A percentile compares a stretch with the other conserved stretches of the same genome.
phyloP scores from a whole-genome alignment of 2,888 invertebrate genomes.

The Epicampocera succincta region DNA sequence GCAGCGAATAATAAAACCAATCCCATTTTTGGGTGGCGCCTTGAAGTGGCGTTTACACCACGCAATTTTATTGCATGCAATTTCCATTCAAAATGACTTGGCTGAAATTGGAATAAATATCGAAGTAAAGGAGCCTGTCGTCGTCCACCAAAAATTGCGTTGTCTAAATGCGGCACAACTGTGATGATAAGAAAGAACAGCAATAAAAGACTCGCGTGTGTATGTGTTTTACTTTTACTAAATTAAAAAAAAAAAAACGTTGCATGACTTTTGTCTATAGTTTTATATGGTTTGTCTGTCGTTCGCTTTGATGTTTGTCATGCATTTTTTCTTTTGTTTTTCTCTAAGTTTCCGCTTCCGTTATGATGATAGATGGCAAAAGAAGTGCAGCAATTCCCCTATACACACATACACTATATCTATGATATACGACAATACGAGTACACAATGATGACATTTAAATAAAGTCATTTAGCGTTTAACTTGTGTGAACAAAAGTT shows the following conservation, averaged over 20 bases:
- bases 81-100: too few species aligned
- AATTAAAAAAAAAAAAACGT: conserved; percentile 10
- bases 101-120: too few species aligned
- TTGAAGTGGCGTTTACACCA: too few species aligned
- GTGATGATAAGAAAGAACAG: not conserved
- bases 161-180: not conserved
- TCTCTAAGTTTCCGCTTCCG: conserved; percentile 31
- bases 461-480: conserved; percentile 51
- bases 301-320: conserved; percentile 20
- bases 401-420: not conserved
- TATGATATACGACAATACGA: too few species aligned
- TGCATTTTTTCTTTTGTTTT: not conserved
- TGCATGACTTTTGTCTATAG: conserved; percentile 66
- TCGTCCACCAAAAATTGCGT: too few species aligned
- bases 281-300: conserved; percentile 22
- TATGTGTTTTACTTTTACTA: too few species aligned
- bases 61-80: too few species aligned
- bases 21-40: too few species aligned
- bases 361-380: conserved; percentile 7
- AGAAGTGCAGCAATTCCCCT: not conserved
- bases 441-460: conserved; percentile 54
- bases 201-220: not conserved
- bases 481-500: not conserved
- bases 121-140: too few species aligned
- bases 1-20: too few species aligned